These are phyloP conservation scores for Limenitis camilla DNA, from an alignment of 2,888 invertebrate species.

Conservation along the genomic window DNA sequence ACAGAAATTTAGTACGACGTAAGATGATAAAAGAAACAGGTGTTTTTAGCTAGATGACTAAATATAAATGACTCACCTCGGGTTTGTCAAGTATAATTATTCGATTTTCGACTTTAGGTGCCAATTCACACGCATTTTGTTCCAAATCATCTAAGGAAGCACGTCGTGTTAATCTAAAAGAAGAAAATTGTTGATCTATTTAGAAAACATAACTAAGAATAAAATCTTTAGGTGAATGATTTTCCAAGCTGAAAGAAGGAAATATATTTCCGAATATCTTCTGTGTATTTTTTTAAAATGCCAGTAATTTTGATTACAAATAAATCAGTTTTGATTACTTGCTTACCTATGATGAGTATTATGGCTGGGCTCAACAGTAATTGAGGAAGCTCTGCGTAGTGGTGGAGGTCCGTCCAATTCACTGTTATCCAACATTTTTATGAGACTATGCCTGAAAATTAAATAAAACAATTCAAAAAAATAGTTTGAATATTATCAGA, in stretches of 20 bases:
- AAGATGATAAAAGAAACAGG: no score
- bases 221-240: no score
- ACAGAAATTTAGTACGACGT: no score
- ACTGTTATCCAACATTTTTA: conserved; percentile 82
- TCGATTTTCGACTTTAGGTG: conserved; percentile 87
- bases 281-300: no score
- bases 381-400: conserved; percentile 71
- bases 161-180: conserved; percentile 50
- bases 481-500: no score
- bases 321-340: no score
- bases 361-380: conserved; percentile 42
- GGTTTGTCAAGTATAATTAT: conserved; percentile 83
- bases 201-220: no score
- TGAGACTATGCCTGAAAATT: conserved; percentile 79
- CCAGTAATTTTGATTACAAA: no score
- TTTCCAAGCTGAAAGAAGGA: no score
- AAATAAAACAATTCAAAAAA: not conserved
- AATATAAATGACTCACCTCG: conserved; percentile 72
- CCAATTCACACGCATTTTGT: conserved; percentile 85
- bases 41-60: not conserved
- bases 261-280: no score
- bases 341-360: conserved; percentile 36
- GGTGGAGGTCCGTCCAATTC: conserved; percentile 84
- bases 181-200: not conserved
- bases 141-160: conserved; percentile 88